Base-by-base conservation (phyloP, 2,113 vertebrate genomes). In the Haemorhous mexicanus region DNA sequence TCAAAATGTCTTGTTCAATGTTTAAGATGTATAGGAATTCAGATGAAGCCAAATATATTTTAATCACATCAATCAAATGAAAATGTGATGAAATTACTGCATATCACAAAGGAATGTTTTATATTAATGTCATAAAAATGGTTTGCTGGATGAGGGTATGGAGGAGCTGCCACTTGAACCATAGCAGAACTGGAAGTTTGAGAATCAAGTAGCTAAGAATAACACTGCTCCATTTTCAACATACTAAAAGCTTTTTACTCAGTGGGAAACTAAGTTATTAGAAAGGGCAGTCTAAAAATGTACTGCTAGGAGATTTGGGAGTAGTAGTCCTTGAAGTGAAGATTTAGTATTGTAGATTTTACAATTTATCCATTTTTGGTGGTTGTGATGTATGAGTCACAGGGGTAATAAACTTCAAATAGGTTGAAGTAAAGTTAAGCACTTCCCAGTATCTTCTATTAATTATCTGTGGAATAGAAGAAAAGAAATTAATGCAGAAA, bases 371-470 rank as follows among this genome's bases (percentile, higher is more conserved):
- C 97, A 95, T 97, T 97, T 97, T 95, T 91, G 92, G 95, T 94
- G 77, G 89, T 96, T 97, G 93, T 95, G 94, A 97, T 97, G 83
- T 95, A 81, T 93, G 93, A 97, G 95, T 93, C 97, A 97, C 94
- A 68, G 84, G 97, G 96, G 97, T 97, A 98, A 98, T 97, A 98
- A 97, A 97, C 96, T 97, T 97, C 96, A 97, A 97, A 98, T 93
- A 97, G 93, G 91, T 92, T 97, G 95, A 96, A 96, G 94, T 94
- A 93, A 97, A 97, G 95, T 97, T 97, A 97, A 98, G 93, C 86
- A 94, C 83, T 96, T 98, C 89, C 93, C 90, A 89, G 88, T 97
- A 95, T 97, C 93, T 97, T 97, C 93, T 97, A 94, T 91, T 97
- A 98, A 98, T 98, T 98, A 96, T 96, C 96, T 95, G 63, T 94